Evolutionary conservation across 2,888 invertebrate species (phyloP).

Genomic region (Aproaerema taeniolella): DNA sequence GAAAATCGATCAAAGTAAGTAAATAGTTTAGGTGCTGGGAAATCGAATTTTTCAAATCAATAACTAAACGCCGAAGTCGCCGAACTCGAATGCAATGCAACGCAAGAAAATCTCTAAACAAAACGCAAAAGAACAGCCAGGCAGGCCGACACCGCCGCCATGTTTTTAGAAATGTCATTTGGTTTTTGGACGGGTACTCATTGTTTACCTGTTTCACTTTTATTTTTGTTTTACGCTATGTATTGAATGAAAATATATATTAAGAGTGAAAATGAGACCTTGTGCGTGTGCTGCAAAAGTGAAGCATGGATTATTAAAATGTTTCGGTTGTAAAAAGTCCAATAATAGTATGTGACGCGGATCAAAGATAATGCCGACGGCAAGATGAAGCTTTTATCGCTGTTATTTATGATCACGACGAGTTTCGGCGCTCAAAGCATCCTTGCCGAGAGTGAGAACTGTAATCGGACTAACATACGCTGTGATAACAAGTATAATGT

Average conservation of each 20-base stretch:
- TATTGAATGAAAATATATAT: conserved; percentile 13
- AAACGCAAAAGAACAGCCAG: too few species aligned
- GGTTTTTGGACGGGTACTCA: neutral
- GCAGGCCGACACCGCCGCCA: too few species aligned
- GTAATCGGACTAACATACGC: conserved; percentile 49
- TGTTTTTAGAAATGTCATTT: conserved; percentile 6
- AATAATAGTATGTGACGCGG: conserved; percentile 27
- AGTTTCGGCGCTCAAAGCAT: conserved; percentile 37
- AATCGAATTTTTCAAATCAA: too few species aligned
- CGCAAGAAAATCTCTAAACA: too few species aligned
- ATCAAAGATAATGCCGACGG: conserved; percentile 52
- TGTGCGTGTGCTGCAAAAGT: conserved; percentile 11
- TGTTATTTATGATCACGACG: conserved; percentile 49
- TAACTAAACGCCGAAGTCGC: too few species aligned
- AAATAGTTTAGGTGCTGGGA: too few species aligned
- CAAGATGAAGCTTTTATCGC: conserved; percentile 61
- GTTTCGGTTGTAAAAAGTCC: conserved; percentile 15
- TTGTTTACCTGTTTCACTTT: conserved; percentile 2
- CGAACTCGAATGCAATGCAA: too few species aligned
- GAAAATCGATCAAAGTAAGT: too few species aligned
- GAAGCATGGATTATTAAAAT: conserved; percentile 6
- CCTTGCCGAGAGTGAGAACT: conserved; percentile 54
- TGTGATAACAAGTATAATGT: conserved; percentile 59
- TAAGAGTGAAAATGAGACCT: too few species aligned
- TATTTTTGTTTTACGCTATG: conserved; percentile 6